phyloP scores from a whole-genome alignment of 2,797 vertebrate genomes.

The Trachurus trachurus region DNA sequence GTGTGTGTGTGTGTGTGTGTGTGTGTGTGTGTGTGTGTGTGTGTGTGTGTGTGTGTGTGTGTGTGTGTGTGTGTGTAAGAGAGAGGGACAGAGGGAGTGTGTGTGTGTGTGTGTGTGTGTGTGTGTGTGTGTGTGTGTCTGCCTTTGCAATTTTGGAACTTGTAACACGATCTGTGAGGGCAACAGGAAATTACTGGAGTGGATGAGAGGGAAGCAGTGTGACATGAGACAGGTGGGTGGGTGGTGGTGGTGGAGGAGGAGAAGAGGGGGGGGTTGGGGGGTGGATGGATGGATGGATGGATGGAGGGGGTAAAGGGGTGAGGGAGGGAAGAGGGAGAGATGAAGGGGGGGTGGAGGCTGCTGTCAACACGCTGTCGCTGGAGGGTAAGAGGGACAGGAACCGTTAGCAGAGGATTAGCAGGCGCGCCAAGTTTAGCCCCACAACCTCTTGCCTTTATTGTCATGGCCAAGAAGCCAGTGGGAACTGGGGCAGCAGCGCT shows the following conservation, averaged over 20 bases:
- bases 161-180: constrained; percentile 90
- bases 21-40: constrained; percentile 18
- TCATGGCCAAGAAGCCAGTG: constrained; percentile 47
- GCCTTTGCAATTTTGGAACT: constrained; percentile 79
- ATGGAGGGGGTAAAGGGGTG: constrained; percentile 11
- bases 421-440: constrained; percentile 86
- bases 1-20: constrained; percentile 30
- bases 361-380: constrained; percentile 83
- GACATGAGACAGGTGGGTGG: constrained; percentile 78
- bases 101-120: constrained; percentile 32
- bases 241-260: not conserved
- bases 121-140: constrained; percentile 21
- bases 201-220: constrained; percentile 69
- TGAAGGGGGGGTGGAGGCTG: constrained; percentile 82
- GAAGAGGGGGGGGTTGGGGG: not conserved
- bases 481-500: constrained; percentile 52
- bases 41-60: constrained; percentile 16
- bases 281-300: not conserved
- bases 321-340: constrained; percentile 21
- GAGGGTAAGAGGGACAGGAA: constrained; percentile 90
- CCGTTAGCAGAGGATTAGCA: constrained; percentile 90
- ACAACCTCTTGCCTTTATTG: constrained; percentile 76
- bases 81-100: not conserved
- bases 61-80: constrained; percentile 32
- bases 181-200: constrained; percentile 93